These are phyloP conservation scores for Babyrousa celebensis DNA, from an alignment of 2,797 vertebrate genomes.

Conservation along the genomic window DNA sequence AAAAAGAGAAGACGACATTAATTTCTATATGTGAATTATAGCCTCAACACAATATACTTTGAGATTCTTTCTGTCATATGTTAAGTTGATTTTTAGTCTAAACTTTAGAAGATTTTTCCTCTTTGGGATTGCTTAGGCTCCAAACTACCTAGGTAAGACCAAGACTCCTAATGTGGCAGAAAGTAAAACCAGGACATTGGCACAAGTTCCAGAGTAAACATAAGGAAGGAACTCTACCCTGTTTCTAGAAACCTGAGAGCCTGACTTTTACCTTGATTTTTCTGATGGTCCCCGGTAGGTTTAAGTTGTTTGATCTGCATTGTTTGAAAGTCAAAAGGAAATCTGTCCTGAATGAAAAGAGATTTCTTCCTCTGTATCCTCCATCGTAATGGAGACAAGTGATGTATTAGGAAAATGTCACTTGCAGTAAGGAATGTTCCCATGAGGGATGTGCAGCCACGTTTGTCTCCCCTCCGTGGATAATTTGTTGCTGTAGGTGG, in stretches of 20 bases:
- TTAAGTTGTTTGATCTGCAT: constrained; percentile 60
- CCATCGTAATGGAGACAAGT: neutral
- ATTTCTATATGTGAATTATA: neutral
- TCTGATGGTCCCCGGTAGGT: neutral
- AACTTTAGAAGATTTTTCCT: neutral
- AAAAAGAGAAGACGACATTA: neutral
- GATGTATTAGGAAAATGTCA: constrained; percentile 44
- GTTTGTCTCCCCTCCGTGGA: neutral
- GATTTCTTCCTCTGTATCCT: neutral
- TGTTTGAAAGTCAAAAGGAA: constrained; percentile 72
- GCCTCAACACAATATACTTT: neutral
- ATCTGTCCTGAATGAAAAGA: constrained; percentile 24
- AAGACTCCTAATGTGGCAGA: neutral
- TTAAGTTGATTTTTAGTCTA: neutral
- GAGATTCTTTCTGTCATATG: neutral
- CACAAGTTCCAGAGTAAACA: neutral
- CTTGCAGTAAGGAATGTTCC: constrained; percentile 4
- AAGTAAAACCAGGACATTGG: constrained; percentile 7
- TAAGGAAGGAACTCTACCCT: constrained; percentile 30
- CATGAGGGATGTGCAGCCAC: neutral
- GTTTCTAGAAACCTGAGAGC: neutral
- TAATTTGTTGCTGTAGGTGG: neutral
- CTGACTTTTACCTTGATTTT: constrained; percentile 71
- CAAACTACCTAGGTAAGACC: neutral
- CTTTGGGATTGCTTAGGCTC: neutral